Percentiles rank a stretch among this genome's conserved stretches.
phyloP scores from a whole-genome alignment of 2,888 invertebrate genomes.

The Agriopis marginaria region DNA sequence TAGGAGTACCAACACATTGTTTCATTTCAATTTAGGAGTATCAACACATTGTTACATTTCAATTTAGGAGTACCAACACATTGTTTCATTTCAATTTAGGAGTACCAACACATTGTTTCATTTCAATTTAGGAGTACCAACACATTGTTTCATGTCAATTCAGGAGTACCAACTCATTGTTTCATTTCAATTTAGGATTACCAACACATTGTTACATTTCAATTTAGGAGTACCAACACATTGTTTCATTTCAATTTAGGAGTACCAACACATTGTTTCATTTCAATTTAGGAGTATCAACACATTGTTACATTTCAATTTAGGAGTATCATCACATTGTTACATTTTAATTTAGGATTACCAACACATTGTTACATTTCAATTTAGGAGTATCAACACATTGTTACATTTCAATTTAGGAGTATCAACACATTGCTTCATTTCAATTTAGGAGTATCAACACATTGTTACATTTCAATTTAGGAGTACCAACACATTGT shows the following conservation, averaged over 20 bases:
- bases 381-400: too few relatives aligned
- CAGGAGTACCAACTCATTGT: slow-evolving; percentile 63
- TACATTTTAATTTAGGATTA: slow-evolving; percentile 52
- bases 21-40: slow-evolving; percentile 53
- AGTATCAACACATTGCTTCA: slow-evolving; percentile 59
- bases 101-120: slow-evolving; percentile 57
- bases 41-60: slow-evolving; percentile 49
- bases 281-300: slow-evolving; percentile 66
- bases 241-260: slow-evolving; percentile 44
- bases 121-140: slow-evolving; percentile 66
- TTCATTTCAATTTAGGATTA: slow-evolving; percentile 53
- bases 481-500: slow-evolving; percentile 63
- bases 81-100: slow-evolving; percentile 44
- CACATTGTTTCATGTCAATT: slow-evolving; percentile 29
- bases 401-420: slow-evolving; percentile 48
- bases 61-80: slow-evolving; percentile 65
- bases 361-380: slow-evolving; percentile 60
- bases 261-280: slow-evolving; percentile 59
- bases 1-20: slow-evolving; percentile 75
- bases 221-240: slow-evolving; percentile 65
- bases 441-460: slow-evolving; percentile 66
- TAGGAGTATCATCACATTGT: slow-evolving; percentile 63
- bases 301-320: slow-evolving; percentile 29
- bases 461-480: slow-evolving; percentile 29
- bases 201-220: slow-evolving; percentile 53